phyloP scores from a whole-genome alignment of 2,113 vertebrate genomes.

The Leiothrix lutea region DNA sequence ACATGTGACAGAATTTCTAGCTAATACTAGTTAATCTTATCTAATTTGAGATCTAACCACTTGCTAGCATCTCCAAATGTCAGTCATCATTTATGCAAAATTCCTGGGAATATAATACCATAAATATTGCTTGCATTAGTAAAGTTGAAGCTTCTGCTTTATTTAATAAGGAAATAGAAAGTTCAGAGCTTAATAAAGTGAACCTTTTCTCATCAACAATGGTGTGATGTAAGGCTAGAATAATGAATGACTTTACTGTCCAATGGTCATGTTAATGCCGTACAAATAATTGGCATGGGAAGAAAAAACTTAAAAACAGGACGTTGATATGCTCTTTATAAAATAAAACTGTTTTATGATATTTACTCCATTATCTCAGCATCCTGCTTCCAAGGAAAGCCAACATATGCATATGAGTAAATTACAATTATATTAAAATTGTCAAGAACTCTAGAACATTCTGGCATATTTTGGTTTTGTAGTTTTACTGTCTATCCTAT shows the following conservation, averaged over 20 bases:
- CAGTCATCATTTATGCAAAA: not conserved
- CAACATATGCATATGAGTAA: not conserved
- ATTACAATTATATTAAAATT: not conserved
- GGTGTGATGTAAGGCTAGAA: not conserved
- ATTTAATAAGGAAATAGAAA: not conserved
- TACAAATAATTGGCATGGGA: not conserved
- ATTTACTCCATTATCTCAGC: not conserved
- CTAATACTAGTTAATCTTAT: not conserved
- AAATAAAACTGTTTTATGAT: not conserved
- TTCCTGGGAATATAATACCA: not conserved
- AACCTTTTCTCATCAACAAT: not conserved
- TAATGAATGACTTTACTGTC: not conserved
- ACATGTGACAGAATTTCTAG: not conserved
- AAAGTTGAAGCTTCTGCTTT: not conserved
- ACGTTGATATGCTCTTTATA: not conserved
- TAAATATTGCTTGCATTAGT: not conserved
- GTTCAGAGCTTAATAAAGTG: not conserved
- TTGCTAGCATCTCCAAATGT: not conserved
- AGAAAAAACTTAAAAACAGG: not conserved
- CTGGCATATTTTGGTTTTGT: not conserved
- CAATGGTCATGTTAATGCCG: not conserved
- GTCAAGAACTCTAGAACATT: not conserved
- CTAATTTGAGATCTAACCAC: not conserved
- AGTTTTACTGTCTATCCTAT: not conserved
- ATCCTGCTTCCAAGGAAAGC: not conserved